phyloP scores from a whole-genome alignment of 2,797 vertebrate genomes.

The Vespertilio murinus region DNA sequence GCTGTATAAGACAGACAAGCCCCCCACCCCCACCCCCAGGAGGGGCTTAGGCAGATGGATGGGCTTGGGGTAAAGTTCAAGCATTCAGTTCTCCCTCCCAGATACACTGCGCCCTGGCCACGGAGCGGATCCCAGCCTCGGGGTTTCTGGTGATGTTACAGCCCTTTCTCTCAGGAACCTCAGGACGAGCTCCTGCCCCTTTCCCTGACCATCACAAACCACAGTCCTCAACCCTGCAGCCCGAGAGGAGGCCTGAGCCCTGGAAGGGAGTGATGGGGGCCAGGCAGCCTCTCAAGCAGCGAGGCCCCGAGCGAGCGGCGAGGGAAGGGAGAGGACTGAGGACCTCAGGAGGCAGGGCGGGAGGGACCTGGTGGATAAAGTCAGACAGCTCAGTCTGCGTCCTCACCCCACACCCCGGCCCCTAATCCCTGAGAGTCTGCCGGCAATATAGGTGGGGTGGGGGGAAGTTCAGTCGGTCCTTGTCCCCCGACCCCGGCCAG shows the following conservation, averaged over 20 bases:
- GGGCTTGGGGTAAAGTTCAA: slow-evolving; percentile 44
- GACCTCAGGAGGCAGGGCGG: not conserved
- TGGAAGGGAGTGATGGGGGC: not conserved
- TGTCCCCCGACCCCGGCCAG: not conserved
- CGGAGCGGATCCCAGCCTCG: not conserved
- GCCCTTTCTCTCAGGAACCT: not conserved
- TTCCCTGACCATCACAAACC: not conserved
- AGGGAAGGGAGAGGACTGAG: not conserved
- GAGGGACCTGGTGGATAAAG: not conserved
- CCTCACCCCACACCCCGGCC: not conserved
- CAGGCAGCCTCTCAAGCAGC: not conserved
- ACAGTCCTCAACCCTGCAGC: not conserved
- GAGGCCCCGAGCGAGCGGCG: not conserved
- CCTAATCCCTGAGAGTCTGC: slow-evolving; percentile 73
- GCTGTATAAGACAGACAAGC: slow-evolving; percentile 30
- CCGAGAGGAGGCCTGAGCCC: not conserved
- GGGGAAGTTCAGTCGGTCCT: not conserved
- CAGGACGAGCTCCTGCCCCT: not conserved
- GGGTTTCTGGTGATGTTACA: not conserved
- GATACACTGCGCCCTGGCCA: slow-evolving; percentile 47
- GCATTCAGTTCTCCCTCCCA: slow-evolving; percentile 45
- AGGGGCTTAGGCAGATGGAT: not conserved
- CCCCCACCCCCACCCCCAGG: not conserved
- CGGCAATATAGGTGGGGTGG: not conserved
- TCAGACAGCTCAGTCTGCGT: not conserved